phyloP scores from a whole-genome alignment of 92 coral and sea anemone species.

The Bergia puertoricense region DNA sequence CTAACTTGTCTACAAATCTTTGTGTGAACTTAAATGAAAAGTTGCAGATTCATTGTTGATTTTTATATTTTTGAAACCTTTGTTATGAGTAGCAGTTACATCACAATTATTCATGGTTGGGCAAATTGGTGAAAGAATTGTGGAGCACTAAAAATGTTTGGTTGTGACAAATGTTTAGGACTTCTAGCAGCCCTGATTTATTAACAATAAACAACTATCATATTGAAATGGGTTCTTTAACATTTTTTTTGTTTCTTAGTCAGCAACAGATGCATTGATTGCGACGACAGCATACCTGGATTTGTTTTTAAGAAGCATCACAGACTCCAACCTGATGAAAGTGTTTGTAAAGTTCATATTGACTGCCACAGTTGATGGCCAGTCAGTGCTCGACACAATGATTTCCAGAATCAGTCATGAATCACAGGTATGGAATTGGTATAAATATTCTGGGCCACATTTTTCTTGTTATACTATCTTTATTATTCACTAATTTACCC shows the following conservation, averaged over 20 bases:
- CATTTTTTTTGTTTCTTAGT: constrained; percentile 47
- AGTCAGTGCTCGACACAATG: constrained; percentile 76
- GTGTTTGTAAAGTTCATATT: constrained; percentile 90
- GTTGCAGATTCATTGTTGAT: too few species aligned
- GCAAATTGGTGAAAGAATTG: too few species aligned
- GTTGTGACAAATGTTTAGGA: too few species aligned
- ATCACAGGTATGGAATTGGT: constrained; percentile 68
- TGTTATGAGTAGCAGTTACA: too few species aligned
- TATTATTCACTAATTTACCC: too few species aligned
- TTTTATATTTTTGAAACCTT: too few species aligned
- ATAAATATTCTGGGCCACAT: neutral
- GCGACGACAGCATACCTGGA: constrained; percentile 97
- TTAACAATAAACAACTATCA: too few species aligned
- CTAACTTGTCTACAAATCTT: neutral
- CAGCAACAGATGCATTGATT: constrained; percentile 88
- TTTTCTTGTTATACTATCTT: neutral
- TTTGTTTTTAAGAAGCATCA: constrained; percentile 89
- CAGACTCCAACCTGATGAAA: constrained; percentile 91
- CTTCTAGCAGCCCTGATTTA: too few species aligned
- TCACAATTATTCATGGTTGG: too few species aligned
- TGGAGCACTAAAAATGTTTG: too few species aligned
- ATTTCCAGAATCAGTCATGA: constrained; percentile 88
- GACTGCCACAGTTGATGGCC: constrained; percentile 83
- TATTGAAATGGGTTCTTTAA: too few species aligned
- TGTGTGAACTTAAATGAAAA: neutral